Evolutionary conservation across 2,797 vertebrate genomes (phyloP).

Genomic region (Sebastolobus alascanus): DNA sequence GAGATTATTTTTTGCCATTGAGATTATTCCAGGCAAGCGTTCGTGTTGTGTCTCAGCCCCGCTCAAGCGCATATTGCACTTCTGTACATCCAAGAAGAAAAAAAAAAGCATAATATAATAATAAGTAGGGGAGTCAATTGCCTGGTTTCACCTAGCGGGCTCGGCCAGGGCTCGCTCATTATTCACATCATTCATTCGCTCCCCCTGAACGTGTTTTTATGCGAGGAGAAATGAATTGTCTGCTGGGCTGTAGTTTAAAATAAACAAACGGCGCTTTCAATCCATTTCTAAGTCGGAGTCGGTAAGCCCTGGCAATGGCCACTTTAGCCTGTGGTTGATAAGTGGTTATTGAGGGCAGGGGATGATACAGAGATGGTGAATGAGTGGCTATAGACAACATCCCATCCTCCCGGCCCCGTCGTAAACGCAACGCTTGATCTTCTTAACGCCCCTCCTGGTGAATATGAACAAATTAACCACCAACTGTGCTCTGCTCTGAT

Average conservation of each 20-base stretch:
- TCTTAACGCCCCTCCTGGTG: constrained; percentile 61
- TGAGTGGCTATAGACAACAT: constrained; percentile 56
- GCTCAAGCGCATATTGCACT: constrained; percentile 47
- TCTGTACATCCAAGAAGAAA: constrained; percentile 39
- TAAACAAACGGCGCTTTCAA: constrained; percentile 56
- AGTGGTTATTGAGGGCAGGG: constrained; percentile 63
- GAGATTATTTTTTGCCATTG: constrained; percentile 80
- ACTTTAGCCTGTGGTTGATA: constrained; percentile 72
- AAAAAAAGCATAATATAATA: constrained; percentile 37
- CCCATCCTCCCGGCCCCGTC: constrained; percentile 42
- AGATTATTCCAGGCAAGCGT: constrained; percentile 74
- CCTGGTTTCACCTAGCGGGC: constrained; percentile 58
- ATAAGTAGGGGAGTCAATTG: constrained; percentile 57
- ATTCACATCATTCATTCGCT: constrained; percentile 65
- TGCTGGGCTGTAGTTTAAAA: constrained; percentile 57
- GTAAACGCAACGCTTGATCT: constrained; percentile 62
- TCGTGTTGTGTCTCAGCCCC: constrained; percentile 65
- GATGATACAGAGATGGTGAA: constrained; percentile 50
- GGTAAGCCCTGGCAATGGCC: constrained; percentile 46
- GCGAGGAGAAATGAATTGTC: constrained; percentile 63
- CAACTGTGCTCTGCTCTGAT: constrained; percentile 41
- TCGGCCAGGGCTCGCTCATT: constrained; percentile 55
- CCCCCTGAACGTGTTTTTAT: constrained; percentile 35
- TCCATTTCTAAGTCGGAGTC: constrained; percentile 46
- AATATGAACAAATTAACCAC: constrained; percentile 59